Base-by-base conservation (phyloP, 2,113 vertebrate species). In the Austrofundulus limnaeus region DNA sequence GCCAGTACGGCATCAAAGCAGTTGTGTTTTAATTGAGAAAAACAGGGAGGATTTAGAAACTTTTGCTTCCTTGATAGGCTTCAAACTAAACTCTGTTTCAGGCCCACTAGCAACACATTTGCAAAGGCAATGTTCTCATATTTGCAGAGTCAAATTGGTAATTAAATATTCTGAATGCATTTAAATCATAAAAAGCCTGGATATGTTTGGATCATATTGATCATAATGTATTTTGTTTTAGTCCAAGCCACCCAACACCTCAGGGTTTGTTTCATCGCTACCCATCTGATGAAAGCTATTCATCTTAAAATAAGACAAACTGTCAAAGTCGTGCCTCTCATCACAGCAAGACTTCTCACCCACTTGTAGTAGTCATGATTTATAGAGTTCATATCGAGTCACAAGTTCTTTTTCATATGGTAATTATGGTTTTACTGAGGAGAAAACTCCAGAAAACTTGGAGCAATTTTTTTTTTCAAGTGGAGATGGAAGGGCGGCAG, bases 231-330 rank as follows among this genome's bases (percentile, higher is more conserved):
- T 42, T 12, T 60, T 46, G 43, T 46, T 53, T 46, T 20, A 37
- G 21, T 38, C 25, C 15, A 43, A 48, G 34, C 53, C 12, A n/a
- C 31, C 19, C 15, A 63, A 45, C 38, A 16, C 65, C 55, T 37
- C 19, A 5, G 2, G 53, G 19, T 11, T 47, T 72, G 58, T 52
- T 56, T 64, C 47, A 52, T 80, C 69, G 70, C 49, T 62, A 57
- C 61, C n/a, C 45, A 48, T 61, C 28, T 78, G 59, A 74, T 77
- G 73, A 80, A 77, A 63, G 34, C 7, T 48, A 53, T 80, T 70
- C 50, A 80, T 83, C 73, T 81, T 23, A 66, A 34, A 77, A n/a
- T n/a, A 75, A 77, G 54, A 75, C 77, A 70, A 70, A 59, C 50
- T 76, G 63, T 80, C 75, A 71, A 71, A 81, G 25, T 28, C 11